Conservation (phyloP, 2,888 invertebrate genomes). For the Ryuthela nishihirai region DNA sequence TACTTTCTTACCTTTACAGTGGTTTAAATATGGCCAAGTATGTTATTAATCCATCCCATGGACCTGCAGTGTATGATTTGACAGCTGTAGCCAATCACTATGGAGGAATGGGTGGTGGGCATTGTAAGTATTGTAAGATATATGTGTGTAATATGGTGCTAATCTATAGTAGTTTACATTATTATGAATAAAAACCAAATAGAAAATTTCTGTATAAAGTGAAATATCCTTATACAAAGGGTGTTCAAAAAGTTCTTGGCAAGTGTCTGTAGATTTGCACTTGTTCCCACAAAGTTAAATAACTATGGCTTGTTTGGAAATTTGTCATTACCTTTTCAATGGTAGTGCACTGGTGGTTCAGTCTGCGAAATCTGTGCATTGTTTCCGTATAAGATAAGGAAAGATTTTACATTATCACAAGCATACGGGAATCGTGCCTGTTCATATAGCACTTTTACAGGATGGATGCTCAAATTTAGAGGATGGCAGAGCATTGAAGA, state of each 20-base stretch:
- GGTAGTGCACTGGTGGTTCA: too few species aligned
- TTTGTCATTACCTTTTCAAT: not conserved
- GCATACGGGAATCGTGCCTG: too few species aligned
- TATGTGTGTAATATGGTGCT: not conserved
- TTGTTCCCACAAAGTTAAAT: too few species aligned
- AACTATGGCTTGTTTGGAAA: too few species aligned
- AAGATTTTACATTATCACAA: too few species aligned
- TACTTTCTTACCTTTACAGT: constrained; percentile 42
- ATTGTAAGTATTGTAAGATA: constrained; percentile 50
- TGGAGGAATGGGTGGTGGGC: constrained; percentile 55
- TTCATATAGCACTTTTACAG: too few species aligned
- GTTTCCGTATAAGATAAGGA: too few species aligned
- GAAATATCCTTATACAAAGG: not conserved
- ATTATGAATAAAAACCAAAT: not conserved
- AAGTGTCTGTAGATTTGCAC: too few species aligned
- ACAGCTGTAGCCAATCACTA: constrained; percentile 58
- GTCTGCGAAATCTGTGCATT: too few species aligned
- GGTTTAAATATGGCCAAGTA: constrained; percentile 54
- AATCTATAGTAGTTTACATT: not conserved
- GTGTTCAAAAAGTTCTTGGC: too few species aligned
- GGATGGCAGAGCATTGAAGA: too few species aligned
- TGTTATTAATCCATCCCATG: constrained; percentile 52
- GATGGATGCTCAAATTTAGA: too few species aligned
- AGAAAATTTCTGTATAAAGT: not conserved
- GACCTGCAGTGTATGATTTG: constrained; percentile 54